Evolutionary conservation across 2,888 invertebrate genomes (phyloP).

Genomic region (Mesopsocus fuscifrons): DNA sequence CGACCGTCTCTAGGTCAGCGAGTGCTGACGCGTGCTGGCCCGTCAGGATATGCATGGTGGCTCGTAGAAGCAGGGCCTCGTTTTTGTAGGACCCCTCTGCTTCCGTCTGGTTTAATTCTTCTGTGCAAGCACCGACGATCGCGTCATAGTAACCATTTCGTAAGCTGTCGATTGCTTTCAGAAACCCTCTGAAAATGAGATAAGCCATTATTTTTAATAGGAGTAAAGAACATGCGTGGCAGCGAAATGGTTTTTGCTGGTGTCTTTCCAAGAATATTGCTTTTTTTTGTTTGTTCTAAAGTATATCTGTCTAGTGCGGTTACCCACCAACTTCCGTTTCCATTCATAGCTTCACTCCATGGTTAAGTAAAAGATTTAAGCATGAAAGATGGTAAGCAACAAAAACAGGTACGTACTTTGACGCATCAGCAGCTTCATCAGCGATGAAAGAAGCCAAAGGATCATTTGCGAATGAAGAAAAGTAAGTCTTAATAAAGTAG

Average conservation of each 20-base stretch:
- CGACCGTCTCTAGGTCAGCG: constrained; percentile 48
- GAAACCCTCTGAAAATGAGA: constrained; percentile 35
- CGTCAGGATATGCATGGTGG: constrained; percentile 61
- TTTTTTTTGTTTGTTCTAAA: no score
- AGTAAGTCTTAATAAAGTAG: constrained; percentile 70
- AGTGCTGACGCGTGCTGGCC: constrained; percentile 56
- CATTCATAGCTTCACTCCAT: no score
- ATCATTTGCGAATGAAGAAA: constrained; percentile 73
- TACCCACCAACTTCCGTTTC: no score
- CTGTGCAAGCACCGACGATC: constrained; percentile 57
- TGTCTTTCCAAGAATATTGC: no score
- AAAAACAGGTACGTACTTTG: constrained; percentile 5
- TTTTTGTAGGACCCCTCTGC: constrained; percentile 39
- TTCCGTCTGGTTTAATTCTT: constrained; percentile 46
- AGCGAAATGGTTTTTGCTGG: no score
- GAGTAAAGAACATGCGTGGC: no score
- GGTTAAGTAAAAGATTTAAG: no score
- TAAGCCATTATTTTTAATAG: no score
- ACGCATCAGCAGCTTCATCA: constrained; percentile 25
- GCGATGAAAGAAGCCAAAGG: constrained; percentile 42
- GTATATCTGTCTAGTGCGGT: no score
- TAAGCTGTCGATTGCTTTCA: constrained; percentile 48
- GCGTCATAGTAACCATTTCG: constrained; percentile 54
- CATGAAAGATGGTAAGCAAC: no score
- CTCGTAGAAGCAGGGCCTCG: constrained; percentile 60